Evolutionary conservation across 2,888 invertebrate species (phyloP).

Genomic region (Stenichneumon culpator): DNA sequence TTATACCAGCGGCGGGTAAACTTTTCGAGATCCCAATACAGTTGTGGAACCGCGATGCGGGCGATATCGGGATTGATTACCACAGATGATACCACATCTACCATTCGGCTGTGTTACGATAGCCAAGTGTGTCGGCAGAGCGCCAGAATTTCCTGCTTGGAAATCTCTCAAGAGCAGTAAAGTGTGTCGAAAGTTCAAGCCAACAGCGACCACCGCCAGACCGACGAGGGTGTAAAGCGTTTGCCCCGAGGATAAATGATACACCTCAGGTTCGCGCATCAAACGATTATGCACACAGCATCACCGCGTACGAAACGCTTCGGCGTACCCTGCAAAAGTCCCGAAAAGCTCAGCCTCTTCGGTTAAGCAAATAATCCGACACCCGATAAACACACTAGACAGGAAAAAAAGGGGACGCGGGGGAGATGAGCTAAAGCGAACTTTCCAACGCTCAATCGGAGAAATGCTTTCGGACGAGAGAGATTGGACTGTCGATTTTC

Average conservation of each 20-base stretch:
- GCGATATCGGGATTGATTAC: background rate
- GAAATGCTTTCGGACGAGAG: constrained; percentile 2
- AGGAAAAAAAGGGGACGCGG: background rate
- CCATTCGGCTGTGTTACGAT: background rate
- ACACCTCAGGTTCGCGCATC: constrained; percentile 7
- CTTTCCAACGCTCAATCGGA: background rate
- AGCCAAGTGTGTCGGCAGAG: constrained; percentile 28
- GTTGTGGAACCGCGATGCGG: background rate
- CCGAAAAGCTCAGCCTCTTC: constrained; percentile 5
- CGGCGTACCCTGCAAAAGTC: constrained; percentile 9
- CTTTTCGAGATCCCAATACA: background rate
- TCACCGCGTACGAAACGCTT: constrained; percentile 19
- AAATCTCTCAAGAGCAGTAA: constrained; percentile 35
- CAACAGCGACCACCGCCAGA: constrained; percentile 16
- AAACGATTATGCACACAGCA: constrained; percentile 21
- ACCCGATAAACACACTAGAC: constrained; percentile 5
- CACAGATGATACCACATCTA: background rate
- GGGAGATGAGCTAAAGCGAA: background rate
- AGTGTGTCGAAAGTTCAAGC: constrained; percentile 38
- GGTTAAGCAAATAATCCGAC: background rate
- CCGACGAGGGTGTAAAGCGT: constrained; percentile 7
- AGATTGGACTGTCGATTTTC: constrained; percentile 3
- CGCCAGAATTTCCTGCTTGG: constrained; percentile 22
- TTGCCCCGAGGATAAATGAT: constrained; percentile 30
- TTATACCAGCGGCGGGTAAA: background rate